A percentile compares a stretch with the other conserved stretches of the same genome.
These are phyloP conservation scores for Argyrosomus regius DNA, from an alignment of 2,797 vertebrate genomes.

Conservation along the genomic window DNA sequence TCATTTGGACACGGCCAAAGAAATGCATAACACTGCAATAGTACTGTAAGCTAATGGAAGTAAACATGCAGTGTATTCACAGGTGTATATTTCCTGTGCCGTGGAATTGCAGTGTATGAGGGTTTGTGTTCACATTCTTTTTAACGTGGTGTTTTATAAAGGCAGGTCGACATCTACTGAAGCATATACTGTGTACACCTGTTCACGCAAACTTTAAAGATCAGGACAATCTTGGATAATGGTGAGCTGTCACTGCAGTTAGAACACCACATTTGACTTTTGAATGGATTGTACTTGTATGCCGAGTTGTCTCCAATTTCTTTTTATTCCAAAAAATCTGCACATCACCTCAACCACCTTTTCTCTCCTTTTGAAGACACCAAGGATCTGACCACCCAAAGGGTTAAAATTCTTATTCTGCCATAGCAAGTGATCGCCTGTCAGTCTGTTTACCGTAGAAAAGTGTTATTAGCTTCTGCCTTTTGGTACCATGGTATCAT, in stretches of 20 bases:
- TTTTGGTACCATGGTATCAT: conserved; percentile 73
- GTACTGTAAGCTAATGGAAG: neutral
- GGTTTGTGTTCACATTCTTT: neutral
- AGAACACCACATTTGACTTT: conserved; percentile 40
- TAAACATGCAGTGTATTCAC: conserved; percentile 8
- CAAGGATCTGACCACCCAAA: conserved; percentile 70
- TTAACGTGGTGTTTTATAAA: neutral
- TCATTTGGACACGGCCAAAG: neutral
- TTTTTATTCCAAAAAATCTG: conserved; percentile 45
- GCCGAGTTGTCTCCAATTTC: conserved; percentile 42
- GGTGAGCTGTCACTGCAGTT: conserved; percentile 47
- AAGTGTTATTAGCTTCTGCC: conserved; percentile 64
- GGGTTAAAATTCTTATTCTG: conserved; percentile 73
- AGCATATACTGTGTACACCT: conserved; percentile 35
- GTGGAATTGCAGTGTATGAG: neutral
- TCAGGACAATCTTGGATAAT: conserved; percentile 58
- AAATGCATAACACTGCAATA: neutral
- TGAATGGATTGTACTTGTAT: conserved; percentile 56
- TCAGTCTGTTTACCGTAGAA: conserved; percentile 48
- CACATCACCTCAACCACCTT: conserved; percentile 47
- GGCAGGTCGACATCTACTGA: conserved; percentile 26
- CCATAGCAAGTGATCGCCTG: conserved; percentile 44
- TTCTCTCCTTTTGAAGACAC: conserved; percentile 67
- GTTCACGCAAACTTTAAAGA: conserved; percentile 37
- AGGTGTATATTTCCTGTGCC: conserved; percentile 9